phyloP scores from a whole-genome alignment of 2,797 vertebrate genomes.

The Acanthiza pusilla region DNA sequence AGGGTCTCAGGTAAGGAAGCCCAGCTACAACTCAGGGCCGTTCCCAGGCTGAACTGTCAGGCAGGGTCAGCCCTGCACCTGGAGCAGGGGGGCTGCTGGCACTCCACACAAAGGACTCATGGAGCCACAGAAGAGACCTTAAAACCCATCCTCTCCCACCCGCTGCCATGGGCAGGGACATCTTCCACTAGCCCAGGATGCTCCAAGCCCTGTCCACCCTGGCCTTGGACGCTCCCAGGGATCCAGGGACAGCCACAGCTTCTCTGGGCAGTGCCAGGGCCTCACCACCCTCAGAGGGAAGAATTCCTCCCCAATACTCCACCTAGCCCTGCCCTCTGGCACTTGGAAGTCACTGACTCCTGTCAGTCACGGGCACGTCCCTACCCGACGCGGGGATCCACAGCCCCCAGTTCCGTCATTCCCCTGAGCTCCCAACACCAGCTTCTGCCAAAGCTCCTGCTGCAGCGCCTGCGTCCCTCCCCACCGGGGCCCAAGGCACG shows the following conservation, averaged over 20 bases:
- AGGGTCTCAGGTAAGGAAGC: neutral
- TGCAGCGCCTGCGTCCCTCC: neutral
- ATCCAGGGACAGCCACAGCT: neutral
- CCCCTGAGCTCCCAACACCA: accelerated
- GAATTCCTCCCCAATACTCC: accelerated
- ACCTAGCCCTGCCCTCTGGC: neutral
- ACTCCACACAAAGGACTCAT: neutral
- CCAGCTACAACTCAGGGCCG: neutral
- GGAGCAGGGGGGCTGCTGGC: neutral
- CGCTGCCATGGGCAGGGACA: neutral
- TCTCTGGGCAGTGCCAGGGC: neutral
- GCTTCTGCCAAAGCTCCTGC: neutral
- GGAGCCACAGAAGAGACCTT: neutral
- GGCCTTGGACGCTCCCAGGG: neutral
- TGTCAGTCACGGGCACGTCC: neutral
- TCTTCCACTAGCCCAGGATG: accelerated
- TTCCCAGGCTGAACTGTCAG: no score
- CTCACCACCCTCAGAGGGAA: accelerated
- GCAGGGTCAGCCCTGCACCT: neutral
- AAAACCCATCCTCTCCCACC: neutral
- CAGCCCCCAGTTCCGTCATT: accelerated
- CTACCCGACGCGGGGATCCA: neutral
- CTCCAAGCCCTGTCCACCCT: neutral
- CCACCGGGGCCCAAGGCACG: neutral
- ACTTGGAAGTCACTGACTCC: neutral